Conservation (phyloP, 2,888 invertebrate genomes). For the Agrenia bidenticulata region DNA sequence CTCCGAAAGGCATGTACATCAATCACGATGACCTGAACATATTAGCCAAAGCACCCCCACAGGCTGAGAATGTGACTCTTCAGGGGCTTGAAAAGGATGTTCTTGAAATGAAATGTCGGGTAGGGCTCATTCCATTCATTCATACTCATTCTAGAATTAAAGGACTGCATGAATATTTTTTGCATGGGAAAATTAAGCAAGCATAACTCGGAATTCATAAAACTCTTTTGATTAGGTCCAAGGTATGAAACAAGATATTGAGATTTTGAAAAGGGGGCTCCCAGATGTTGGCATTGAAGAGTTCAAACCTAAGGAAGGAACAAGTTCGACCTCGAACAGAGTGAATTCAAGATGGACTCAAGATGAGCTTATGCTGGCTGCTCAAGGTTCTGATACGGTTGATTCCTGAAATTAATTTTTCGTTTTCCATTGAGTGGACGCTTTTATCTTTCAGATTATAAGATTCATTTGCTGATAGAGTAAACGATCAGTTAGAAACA, state of each 20-base stretch:
- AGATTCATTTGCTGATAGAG: too few species aligned
- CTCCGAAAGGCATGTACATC: constrained; percentile 95
- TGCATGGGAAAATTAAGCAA: too few species aligned
- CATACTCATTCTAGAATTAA: not conserved
- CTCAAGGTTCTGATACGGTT: constrained; percentile 67
- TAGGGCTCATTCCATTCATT: constrained; percentile 62
- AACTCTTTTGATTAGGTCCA: constrained; percentile 70
- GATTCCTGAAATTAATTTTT: not conserved
- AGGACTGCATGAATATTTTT: too few species aligned
- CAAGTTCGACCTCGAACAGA: constrained; percentile 60
- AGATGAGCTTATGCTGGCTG: constrained; percentile 86
- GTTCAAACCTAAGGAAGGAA: constrained; percentile 63
- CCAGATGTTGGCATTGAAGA: constrained; percentile 64
- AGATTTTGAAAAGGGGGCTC: constrained; percentile 76
- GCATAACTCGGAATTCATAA: not conserved
- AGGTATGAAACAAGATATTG: constrained; percentile 88
- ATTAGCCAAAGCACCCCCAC: constrained; percentile 75
- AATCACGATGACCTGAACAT: constrained; percentile 94
- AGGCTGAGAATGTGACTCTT: constrained; percentile 79
- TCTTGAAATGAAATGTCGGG: constrained; percentile 92
- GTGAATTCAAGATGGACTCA: constrained; percentile 88
- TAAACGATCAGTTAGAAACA: too few species aligned
- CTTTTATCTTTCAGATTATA: too few species aligned
- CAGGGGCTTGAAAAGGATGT: constrained; percentile 92
- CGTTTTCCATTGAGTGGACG: too few species aligned